These are phyloP conservation scores for Drosophila parabipectinata DNA, from an alignment of 1,140 invertebrate species.

Conservation along the genomic window DNA sequence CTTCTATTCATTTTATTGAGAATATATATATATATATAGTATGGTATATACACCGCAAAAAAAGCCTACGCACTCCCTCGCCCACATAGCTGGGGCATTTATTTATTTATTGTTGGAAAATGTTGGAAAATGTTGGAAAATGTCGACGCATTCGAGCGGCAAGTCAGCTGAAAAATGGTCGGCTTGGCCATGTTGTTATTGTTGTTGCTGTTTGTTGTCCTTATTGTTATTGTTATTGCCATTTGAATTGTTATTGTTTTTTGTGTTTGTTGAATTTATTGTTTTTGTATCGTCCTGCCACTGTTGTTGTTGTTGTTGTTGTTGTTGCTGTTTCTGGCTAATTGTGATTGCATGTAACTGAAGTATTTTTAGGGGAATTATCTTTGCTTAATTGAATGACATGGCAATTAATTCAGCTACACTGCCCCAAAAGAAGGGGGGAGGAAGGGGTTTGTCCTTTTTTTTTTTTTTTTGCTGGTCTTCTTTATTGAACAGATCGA, in stretches of 20 bases:
- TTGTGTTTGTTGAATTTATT: slow-evolving; percentile 27
- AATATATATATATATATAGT: background rate
- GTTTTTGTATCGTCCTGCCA: slow-evolving; percentile 12
- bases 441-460: too few species aligned
- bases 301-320: slow-evolving; percentile 8
- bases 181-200: background rate
- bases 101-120: slow-evolving; percentile 39
- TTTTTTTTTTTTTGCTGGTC: too few species aligned
- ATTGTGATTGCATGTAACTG: slow-evolving; percentile 71
- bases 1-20: background rate
- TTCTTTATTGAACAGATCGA: too few species aligned
- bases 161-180: slow-evolving; percentile 29
- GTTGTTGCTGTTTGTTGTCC: background rate
- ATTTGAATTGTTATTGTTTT: slow-evolving; percentile 11
- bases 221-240: slow-evolving; percentile 7
- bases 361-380: slow-evolving; percentile 62
- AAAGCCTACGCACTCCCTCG: background rate
- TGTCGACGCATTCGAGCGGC: slow-evolving; percentile 46
- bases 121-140: slow-evolving; percentile 26
- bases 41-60: background rate
- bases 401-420: slow-evolving; percentile 53
- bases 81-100: background rate
- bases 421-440: too few species aligned
- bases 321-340: slow-evolving; percentile 25
- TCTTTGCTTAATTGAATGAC: slow-evolving; percentile 67